Evolutionary conservation across 2,888 invertebrate species (phyloP), one percentile per base, ranked within the genome.

Genomic region (Chrysolina oricalcia): DNA sequence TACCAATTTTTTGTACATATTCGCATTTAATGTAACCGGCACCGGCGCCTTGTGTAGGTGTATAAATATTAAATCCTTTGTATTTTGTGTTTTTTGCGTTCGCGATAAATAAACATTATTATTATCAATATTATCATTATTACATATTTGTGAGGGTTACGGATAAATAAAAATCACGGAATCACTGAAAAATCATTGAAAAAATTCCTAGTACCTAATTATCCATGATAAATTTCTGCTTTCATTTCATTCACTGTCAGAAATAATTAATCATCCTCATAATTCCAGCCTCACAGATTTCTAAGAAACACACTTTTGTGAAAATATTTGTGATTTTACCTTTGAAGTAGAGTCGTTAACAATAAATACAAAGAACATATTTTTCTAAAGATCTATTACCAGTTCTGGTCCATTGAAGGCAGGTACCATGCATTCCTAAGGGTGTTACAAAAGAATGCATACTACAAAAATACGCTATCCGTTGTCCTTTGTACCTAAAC

Each of bases 401-500:
- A 21, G 46, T 59, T 17, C 27, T 59, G 11, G 59, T n/a, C 27
- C 35, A 27, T 15, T 50, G 19, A 3, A 50, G 11, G 59, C 35
- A 59, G 59, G 59, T 59, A 59, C 59, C 59, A 9, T 17, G 27
- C 27, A 59, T 59, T 59, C 59, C 10, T 5, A n/a, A 27, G 35
- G n/a, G 35, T n/a, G 35, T 35, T n/a, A 59, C 59, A 59, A 35
- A 59, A 59, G 59, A n/a, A n/a, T 50, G 50, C 43, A 50, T 50
- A 50, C 50, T 50, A 50, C 50, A 50, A 19, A 59, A 35, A 59
- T 59, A 59, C 59, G 59, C 35, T 23, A 35, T 15, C 2, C 35
- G 59, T 59, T 59, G 21, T 21, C 53, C 59, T 59, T 59, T 59
- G 59, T 59, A 59, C 59, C 59, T 59, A 35, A 59, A 59, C 59